Conservation (phyloP, 2,797 vertebrate species). For the Chaetophractus vellerosus region DNA sequence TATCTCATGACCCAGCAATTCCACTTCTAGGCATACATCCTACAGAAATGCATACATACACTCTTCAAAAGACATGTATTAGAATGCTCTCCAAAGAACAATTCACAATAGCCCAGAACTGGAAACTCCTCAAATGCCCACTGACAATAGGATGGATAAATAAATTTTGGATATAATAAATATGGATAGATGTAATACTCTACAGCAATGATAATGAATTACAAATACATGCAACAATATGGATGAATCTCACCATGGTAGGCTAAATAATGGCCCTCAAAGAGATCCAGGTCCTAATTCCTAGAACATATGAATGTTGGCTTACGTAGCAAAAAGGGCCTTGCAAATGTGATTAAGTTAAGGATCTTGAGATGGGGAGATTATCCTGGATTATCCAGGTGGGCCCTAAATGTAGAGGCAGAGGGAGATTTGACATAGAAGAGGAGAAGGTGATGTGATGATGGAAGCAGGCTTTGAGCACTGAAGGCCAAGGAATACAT, state of each 20-base stretch:
- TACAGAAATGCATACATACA: constrained; percentile 23
- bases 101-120: constrained; percentile 18
- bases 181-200: neutral
- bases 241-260: constrained; percentile 5
- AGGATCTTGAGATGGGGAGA: neutral
- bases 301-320: neutral
- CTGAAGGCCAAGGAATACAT: neutral
- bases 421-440: neutral
- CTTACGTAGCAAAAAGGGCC: neutral
- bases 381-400: neutral
- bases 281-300: constrained; percentile 13
- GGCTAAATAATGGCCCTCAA: neutral
- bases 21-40: neutral
- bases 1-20: neutral
- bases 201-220: constrained; percentile 47
- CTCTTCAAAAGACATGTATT: constrained; percentile 18
- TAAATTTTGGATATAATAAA: constrained; percentile 59
- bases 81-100: constrained; percentile 29
- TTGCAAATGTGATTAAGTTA: constrained; percentile 38
- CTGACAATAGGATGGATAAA: constrained; percentile 36
- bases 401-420: neutral
- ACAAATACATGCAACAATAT: constrained; percentile 6
- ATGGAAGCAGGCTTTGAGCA: constrained; percentile 28
- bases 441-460: neutral
- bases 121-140: constrained; percentile 50